Base-by-base conservation (phyloP, 2,113 vertebrate species). In the Theristicus caerulescens region DNA sequence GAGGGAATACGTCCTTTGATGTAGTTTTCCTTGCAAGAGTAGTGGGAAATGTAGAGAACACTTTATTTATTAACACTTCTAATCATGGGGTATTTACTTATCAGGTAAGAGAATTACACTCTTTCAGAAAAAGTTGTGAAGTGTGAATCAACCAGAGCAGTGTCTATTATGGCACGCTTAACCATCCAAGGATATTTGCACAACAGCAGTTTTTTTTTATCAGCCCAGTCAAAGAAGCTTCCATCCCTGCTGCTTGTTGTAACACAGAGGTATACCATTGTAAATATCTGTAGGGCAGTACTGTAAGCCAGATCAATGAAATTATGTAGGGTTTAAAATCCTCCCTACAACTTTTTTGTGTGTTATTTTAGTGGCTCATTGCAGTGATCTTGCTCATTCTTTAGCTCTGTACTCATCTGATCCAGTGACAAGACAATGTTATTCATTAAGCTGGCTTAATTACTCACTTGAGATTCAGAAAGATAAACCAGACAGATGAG, bases 41-140 rank as follows among this genome's bases (percentile, higher is more conserved):
- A 97, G 99, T 99, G 96, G 99, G 99, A 97, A 99, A 99, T 97
- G 99, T 99, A 98, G 99, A 99, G 98, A 99, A 99, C 98, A 99
- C 99, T 97, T 99, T 99, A 99, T 99, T 99, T 99, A 99, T 99
- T 99, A 99, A 99, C 94, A 99, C 99, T 93, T 99, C 99, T 91
- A 99, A 99, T 98, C 99, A 99, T 97, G 99, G 99, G 97, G 98
- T 99, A 97, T 99, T 99, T 98, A 99, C 99, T 98, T 99, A 99
- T 98, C 99, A 99, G 99, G 99, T 99, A 99, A 93, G 96, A 95
- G 65, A 72, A 86, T 29, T 71, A 20, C 11, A 80, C 9, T 29
- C 13, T 42, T 93, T 51, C 26, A 29, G 58, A 42, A 82, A 12
- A 62, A 69, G 16, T 49, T 47, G 7, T 64, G 51, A 85, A 78